phyloP scores from a whole-genome alignment of 2,797 vertebrate species.

The Sandelia bainsii region DNA sequence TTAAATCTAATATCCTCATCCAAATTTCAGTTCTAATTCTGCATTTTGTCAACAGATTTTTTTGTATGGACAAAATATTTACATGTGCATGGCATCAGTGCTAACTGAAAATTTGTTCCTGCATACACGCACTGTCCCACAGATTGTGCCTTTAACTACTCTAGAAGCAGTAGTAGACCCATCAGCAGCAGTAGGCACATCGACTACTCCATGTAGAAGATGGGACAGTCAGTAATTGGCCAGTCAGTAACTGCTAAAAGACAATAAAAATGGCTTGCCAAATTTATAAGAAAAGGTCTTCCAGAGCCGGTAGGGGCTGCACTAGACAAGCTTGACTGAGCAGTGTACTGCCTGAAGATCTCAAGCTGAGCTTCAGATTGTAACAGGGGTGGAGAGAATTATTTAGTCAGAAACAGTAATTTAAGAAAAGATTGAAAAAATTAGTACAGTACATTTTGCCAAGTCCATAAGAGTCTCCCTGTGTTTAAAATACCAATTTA shows the following conservation, averaged over 20 bases:
- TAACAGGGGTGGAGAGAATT: slow-evolving; percentile 3
- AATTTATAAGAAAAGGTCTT: slow-evolving; percentile 39
- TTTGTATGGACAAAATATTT: not conserved
- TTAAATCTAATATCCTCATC: not conserved
- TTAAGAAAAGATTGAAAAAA: slow-evolving; percentile 19
- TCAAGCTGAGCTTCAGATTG: not conserved
- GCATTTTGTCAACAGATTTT: not conserved
- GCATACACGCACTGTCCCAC: not conserved
- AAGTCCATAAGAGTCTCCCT: slow-evolving; percentile 8
- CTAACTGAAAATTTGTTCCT: not conserved
- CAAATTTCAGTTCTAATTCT: not conserved
- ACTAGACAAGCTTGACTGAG: slow-evolving; percentile 9
- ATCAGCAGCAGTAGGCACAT: too few relatives aligned
- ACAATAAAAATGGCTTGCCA: slow-evolving; percentile 24
- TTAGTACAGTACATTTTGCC: not conserved
- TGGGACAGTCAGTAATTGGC: slow-evolving; percentile 35
- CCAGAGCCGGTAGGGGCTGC: slow-evolving; percentile 7
- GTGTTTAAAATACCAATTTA: slow-evolving; percentile 36
- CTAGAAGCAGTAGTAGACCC: not conserved
- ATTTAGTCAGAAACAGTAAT: slow-evolving; percentile 6
- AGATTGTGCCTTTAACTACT: slow-evolving; percentile 29
- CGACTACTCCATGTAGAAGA: slow-evolving; percentile 1
- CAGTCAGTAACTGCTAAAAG: slow-evolving; percentile 45
- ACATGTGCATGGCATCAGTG: not conserved
- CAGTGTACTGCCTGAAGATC: slow-evolving; percentile 8